These are phyloP conservation scores for Halcyon senegalensis DNA, from an alignment of 2,113 vertebrate genomes.

Conservation along the genomic window DNA sequence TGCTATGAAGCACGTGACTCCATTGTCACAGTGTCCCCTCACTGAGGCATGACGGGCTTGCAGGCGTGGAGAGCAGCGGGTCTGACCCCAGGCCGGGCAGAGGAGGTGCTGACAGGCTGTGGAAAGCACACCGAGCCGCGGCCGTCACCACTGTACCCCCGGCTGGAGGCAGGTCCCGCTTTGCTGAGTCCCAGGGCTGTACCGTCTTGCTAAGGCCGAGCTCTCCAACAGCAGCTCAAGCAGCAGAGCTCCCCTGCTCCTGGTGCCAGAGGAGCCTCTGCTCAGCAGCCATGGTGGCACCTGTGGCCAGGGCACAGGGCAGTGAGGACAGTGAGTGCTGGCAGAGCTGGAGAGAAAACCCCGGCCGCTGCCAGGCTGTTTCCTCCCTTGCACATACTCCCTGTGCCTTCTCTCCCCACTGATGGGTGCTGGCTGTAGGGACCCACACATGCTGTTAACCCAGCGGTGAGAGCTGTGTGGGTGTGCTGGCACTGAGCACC, in stretches of 20 bases:
- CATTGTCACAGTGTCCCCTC: not conserved
- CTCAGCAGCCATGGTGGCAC: not conserved
- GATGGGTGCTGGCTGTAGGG: not conserved
- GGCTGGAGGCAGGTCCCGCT: not conserved
- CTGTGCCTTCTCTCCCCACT: fast-evolving
- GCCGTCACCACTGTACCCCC: too few species aligned
- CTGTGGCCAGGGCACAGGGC: not conserved
- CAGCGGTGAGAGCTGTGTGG: not conserved
- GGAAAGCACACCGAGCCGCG: not conserved
- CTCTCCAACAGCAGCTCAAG: not conserved
- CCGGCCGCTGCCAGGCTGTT: too few species aligned
- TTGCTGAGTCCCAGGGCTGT: not conserved
- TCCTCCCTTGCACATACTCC: not conserved
- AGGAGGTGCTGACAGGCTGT: not conserved
- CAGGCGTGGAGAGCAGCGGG: not conserved
- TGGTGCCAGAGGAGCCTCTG: not conserved
- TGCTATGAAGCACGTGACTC: fast-evolving
- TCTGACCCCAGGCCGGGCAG: not conserved
- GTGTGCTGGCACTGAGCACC: not conserved
- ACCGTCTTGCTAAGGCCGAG: too few species aligned
- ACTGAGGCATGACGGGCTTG: not conserved
- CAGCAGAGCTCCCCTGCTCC: not conserved
- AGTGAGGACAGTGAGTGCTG: fast-evolving
- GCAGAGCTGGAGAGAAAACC: not conserved
- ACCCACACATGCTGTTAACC: not conserved